Evolutionary conservation across 2,797 vertebrate species (phyloP).

Genomic region (Gymnopithys bicolor): DNA sequence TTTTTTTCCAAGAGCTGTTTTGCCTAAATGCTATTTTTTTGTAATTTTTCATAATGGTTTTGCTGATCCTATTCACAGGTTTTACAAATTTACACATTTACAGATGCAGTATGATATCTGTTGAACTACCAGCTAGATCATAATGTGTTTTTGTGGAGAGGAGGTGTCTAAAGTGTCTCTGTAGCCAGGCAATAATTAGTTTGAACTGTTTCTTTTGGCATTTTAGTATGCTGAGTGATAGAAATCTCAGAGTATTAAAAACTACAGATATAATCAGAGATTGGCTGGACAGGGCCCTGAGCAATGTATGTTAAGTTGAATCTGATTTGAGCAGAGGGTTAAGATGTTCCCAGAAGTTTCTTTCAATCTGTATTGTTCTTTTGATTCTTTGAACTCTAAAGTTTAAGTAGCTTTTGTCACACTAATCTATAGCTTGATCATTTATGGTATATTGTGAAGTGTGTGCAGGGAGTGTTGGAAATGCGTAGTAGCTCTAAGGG

Average conservation of each 20-base stretch:
- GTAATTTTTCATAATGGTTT: not conserved
- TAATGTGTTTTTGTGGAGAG: not conserved
- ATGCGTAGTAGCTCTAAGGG: not conserved
- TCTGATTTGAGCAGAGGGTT: not conserved
- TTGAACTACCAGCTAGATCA: not conserved
- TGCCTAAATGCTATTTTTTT: not conserved
- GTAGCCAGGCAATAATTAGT: not conserved
- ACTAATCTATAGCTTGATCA: not conserved
- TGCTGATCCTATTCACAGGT: not conserved
- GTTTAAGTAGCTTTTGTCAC: not conserved
- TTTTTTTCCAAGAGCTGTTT: not conserved
- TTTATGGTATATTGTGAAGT: not conserved
- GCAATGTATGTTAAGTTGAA: not conserved
- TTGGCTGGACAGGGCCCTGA: not conserved
- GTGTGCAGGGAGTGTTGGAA: not conserved
- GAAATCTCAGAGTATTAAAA: not conserved
- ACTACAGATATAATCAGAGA: not conserved
- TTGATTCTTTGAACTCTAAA: not conserved
- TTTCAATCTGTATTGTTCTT: not conserved
- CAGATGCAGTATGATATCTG: not conserved
- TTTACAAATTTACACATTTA: not conserved
- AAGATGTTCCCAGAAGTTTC: not conserved
- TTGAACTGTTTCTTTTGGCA: not conserved
- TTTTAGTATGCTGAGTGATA: not conserved
- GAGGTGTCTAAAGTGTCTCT: not conserved